These are phyloP conservation scores for Nasonia oneida DNA, from an alignment of 2,888 invertebrate species.

Conservation along the genomic window DNA sequence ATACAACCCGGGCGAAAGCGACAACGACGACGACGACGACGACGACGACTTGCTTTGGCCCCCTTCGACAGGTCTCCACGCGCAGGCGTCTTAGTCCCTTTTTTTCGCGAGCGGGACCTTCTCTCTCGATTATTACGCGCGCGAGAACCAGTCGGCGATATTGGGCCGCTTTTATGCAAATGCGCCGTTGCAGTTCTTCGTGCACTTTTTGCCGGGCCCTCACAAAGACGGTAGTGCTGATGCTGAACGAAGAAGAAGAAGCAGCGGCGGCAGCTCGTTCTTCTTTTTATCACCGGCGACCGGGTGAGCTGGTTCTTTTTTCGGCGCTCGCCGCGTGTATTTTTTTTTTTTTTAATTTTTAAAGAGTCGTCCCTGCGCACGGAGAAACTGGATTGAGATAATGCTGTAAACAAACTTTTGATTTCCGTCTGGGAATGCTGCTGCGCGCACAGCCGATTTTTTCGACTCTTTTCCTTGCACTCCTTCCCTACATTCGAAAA, in stretches of 20 bases:
- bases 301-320: constrained; percentile 23
- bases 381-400: background rate
- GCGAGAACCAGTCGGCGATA: constrained; percentile 13
- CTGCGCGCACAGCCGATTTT: background rate
- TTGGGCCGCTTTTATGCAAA: constrained; percentile 33
- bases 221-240: background rate
- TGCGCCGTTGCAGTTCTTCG: constrained; percentile 13
- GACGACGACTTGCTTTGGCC: background rate
- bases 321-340: background rate
- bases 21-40: background rate
- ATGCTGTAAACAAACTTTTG: constrained; percentile 46
- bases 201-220: background rate
- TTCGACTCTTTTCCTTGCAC: background rate
- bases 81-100: background rate
- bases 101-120: background rate
- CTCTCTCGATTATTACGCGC: background rate
- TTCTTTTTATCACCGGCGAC: background rate
- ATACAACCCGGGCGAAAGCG: constrained; percentile 10
- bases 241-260: background rate
- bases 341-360: constrained; percentile 22
- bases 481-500: background rate
- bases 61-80: constrained; percentile 13
- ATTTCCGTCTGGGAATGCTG: constrained; percentile 37
- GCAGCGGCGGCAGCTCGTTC: too few species aligned
- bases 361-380: constrained; percentile 5